Evolutionary conservation across 2,888 invertebrate species (phyloP).

Genomic region (Hypena proboscidalis): DNA sequence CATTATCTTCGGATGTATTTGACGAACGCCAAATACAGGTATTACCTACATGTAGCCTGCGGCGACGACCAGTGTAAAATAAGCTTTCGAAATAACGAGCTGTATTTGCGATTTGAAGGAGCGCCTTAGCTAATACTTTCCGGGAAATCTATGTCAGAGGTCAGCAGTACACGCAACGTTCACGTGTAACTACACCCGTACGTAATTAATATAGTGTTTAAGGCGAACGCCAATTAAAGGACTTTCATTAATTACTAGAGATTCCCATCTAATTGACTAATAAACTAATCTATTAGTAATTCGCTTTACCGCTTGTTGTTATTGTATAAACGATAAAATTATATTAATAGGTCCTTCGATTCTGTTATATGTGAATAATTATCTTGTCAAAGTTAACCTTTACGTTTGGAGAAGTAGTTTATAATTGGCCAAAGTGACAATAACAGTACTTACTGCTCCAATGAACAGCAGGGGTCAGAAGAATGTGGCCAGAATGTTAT

Average conservation of each 20-base stretch:
- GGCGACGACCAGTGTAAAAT: constrained; percentile 60
- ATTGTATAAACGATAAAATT: constrained; percentile 20
- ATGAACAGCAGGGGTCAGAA: neutral
- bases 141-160: constrained; percentile 70
- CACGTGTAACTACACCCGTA: constrained; percentile 60
- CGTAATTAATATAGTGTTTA: constrained; percentile 69
- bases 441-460: constrained; percentile 8
- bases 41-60: constrained; percentile 48
- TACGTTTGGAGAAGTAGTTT: constrained; percentile 11
- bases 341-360: constrained; percentile 18
- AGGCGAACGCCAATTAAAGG: constrained; percentile 63
- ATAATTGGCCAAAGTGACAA: constrained; percentile 17
- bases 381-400: constrained; percentile 19
- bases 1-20: constrained; percentile 43
- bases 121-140: constrained; percentile 65
- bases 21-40: constrained; percentile 52
- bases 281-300: constrained; percentile 46
- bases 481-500: constrained; percentile 7
- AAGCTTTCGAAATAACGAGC: constrained; percentile 72
- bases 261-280: constrained; percentile 60
- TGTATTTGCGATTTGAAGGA: constrained; percentile 62
- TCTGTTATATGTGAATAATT: constrained; percentile 13
- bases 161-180: constrained; percentile 62
- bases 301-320: constrained; percentile 39
- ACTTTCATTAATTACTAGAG: constrained; percentile 63